Percentiles rank a stretch among this genome's conserved stretches.
Conservation (phyloP, 2,888 invertebrate species). For the Apamea epomidion region DNA sequence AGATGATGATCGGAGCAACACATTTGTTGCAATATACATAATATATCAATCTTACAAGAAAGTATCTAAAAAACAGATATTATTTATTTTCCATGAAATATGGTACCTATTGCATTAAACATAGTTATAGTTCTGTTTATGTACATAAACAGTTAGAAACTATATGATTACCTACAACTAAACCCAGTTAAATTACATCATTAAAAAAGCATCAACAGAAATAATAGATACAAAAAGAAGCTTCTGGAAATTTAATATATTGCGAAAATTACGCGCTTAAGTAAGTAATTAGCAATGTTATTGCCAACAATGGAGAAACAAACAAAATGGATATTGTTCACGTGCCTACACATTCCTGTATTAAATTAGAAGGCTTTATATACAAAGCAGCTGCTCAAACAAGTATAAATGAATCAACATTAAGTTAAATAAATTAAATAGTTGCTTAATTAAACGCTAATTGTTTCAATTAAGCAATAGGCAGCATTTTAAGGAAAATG, state of each 20-base stretch:
- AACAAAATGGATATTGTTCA: conserved; percentile 16
- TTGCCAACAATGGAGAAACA: conserved; percentile 7
- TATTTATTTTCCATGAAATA: not conserved
- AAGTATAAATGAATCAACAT: conserved; percentile 4
- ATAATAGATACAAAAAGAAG: conserved; percentile 3
- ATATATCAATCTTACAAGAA: not conserved
- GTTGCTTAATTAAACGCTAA: no score
- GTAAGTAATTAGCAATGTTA: conserved; percentile 26
- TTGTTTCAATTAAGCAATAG: no score
- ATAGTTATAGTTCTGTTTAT: not conserved
- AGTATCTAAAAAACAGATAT: not conserved
- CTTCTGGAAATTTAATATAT: conserved; percentile 9
- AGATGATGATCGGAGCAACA: not conserved
- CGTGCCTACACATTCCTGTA: not conserved
- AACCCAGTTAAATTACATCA: not conserved
- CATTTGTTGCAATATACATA: not conserved
- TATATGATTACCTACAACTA: no score
- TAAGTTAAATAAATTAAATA: not conserved
- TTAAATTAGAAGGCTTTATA: not conserved
- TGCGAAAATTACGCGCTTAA: conserved; percentile 15
- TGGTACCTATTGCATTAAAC: not conserved
- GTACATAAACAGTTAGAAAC: not conserved
- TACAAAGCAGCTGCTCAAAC: not conserved
- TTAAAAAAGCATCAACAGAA: not conserved
- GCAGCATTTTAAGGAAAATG: not conserved